Percentiles rank a stretch among this genome's conserved stretches.
Evolutionary conservation across 2,797 vertebrate species (phyloP).

Genomic region (Manis javanica): DNA sequence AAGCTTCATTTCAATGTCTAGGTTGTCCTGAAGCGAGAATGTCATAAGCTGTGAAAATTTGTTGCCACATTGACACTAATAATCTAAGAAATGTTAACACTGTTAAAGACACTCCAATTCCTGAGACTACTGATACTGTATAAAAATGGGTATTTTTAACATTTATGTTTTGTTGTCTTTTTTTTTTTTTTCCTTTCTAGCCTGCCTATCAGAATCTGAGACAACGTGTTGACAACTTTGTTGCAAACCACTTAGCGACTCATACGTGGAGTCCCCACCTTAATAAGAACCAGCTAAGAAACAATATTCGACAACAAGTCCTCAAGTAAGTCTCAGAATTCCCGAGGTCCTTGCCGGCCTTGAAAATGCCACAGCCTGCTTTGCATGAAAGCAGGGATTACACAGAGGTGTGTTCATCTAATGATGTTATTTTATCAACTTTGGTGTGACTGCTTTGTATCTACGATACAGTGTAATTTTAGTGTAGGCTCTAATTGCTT

Average conservation of each 20-base stretch:
- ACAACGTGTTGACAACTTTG: slow-evolving; percentile 98
- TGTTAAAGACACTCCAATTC: slow-evolving; percentile 14
- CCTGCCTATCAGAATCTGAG: slow-evolving; percentile 98
- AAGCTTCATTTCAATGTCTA: neutral
- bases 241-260: slow-evolving; percentile 97
- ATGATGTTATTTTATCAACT: neutral
- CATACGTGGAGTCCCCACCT: slow-evolving; percentile 99
- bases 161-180: neutral
- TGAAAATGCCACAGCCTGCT: neutral
- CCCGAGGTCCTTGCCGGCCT: neutral
- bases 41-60: neutral
- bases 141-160: neutral
- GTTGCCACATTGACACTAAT: neutral
- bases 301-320: slow-evolving; percentile 98
- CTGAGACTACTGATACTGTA: neutral
- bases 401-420: neutral
- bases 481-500: neutral
- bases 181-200: slow-evolving; percentile 83
- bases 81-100: neutral
- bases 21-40: neutral
- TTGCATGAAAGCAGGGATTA: neutral
- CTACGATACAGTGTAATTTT: neutral
- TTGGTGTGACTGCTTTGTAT: neutral
- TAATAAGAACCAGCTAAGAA: slow-evolving; percentile 99
- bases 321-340: slow-evolving; percentile 92